Evolutionary conservation across 2,113 vertebrate genomes (phyloP), one percentile per base, ranked within the genome.

Genomic region (Muscicapa adusta): DNA sequence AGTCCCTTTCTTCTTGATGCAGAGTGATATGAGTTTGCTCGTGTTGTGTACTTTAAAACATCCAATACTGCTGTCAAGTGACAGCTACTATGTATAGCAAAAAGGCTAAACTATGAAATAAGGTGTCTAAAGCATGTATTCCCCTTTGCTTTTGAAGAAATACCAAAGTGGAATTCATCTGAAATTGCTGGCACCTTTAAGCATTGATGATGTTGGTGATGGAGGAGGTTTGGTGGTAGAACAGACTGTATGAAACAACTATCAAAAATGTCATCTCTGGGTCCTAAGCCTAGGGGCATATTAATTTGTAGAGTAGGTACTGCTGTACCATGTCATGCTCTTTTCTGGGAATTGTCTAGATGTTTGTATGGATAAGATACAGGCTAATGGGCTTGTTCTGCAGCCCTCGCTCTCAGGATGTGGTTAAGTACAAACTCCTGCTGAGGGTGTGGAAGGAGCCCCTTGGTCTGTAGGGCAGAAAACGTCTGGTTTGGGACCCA

Each of bases 221-320:
- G 33, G 33, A 61, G 42, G 60, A 74, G 29, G 47, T 57, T 14
- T 36, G 18, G 12, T 57, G 26, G 50, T 61, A 43, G 47, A 70
- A 77, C 1, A 31, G 26, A 25, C 15, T 1, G 0, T 12, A 14
- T 45, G 65, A 74, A 77, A 34, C n/a, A 18, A 0, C 48, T 57
- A 85, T 29, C 26, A 47, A 58, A 57, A 79, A 33, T 33, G 20
- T 29, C 38, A 33, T 13, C 23, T 63, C 48, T 66, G 19, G 10
- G 5, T 58, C 22, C 13, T 23, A 71, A 73, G n/a, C 9, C 14
- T 53, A 6, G 23, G 33, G 9, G 6, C 8, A 8, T 66, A 8
- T 48, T 66, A 57, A 47, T 53, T 18, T n/a, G 8, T 29, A 10
- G 24, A 42, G 23, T 23, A 50, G 5, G 6, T 78, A 16, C 25